Evolutionary conservation across 2,888 invertebrate genomes (phyloP).

Genomic region (Eupelmus urozonus): DNA sequence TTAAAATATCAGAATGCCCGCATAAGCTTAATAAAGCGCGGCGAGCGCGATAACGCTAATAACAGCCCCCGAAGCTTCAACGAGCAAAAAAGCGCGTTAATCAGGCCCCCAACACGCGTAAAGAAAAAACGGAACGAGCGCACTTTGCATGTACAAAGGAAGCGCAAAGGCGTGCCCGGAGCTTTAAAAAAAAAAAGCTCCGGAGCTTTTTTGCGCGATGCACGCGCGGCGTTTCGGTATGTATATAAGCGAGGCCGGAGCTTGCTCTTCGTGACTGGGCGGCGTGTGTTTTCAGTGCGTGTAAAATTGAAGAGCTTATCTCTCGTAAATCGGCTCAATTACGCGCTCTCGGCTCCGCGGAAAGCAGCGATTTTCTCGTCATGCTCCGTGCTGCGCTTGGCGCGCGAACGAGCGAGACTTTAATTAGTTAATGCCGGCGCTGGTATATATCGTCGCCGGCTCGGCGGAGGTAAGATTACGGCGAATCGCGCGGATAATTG

Average conservation of each 20-base stretch:
- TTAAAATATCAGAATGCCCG: slow-evolving; percentile 5
- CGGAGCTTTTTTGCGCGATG: too few species aligned
- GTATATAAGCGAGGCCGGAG: too few species aligned
- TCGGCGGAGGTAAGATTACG: slow-evolving; percentile 1
- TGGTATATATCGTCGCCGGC: slow-evolving; percentile 24
- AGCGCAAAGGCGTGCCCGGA: neutral
- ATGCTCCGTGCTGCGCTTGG: slow-evolving; percentile 48
- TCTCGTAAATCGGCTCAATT: slow-evolving; percentile 66
- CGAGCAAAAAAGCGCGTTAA: neutral
- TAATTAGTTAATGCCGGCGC: slow-evolving; percentile 70
- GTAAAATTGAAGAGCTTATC: slow-evolving; percentile 70
- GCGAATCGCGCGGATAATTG: neutral
- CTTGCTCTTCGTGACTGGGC: slow-evolving; percentile 66
- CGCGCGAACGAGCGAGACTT: slow-evolving; percentile 61
- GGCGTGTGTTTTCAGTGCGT: slow-evolving; percentile 66
- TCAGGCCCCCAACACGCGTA: slow-evolving; percentile 5
- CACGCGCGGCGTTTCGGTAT: too few species aligned
- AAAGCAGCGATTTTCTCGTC: slow-evolving; percentile 67
- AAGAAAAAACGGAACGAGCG: neutral
- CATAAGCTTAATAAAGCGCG: too few species aligned
- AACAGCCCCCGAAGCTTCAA: neutral
- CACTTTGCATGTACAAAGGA: neutral
- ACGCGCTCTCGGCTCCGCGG: slow-evolving; percentile 58
- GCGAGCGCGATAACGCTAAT: slow-evolving; percentile 3
- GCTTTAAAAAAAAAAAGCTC: too few species aligned